These are phyloP conservation scores for Rhadinocentrus ornatus DNA, from an alignment of 2,797 vertebrate genomes.

Conservation along the genomic window DNA sequence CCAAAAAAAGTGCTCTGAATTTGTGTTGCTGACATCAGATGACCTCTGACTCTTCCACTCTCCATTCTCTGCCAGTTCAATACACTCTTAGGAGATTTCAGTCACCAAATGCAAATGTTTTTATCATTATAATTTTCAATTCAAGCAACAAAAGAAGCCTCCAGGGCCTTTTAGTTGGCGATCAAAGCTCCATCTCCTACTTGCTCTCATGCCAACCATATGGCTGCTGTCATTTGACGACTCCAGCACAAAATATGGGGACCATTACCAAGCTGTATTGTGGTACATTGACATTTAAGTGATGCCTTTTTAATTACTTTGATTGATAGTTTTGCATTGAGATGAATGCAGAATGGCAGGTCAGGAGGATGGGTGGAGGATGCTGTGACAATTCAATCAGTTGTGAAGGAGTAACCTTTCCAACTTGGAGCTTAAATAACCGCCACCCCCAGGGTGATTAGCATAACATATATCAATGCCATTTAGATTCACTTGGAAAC, in stretches of 20 bases:
- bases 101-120: conserved; percentile 3
- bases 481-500: conserved; percentile 52
- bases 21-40: conserved; percentile 6
- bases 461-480: conserved; percentile 49
- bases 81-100: background rate
- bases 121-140: conserved; percentile 22
- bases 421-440: conserved; percentile 59
- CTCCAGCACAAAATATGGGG: conserved; percentile 35
- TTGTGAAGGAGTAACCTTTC: conserved; percentile 69
- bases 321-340: conserved; percentile 70
- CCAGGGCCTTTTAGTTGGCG: conserved; percentile 49
- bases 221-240: conserved; percentile 49
- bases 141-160: conserved; percentile 30
- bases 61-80: background rate
- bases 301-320: conserved; percentile 78
- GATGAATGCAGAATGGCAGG: conserved; percentile 36
- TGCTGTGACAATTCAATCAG: conserved; percentile 30
- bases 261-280: conserved; percentile 67
- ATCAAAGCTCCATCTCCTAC: conserved; percentile 26
- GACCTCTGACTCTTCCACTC: background rate
- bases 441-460: conserved; percentile 41
- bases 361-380: conserved; percentile 9
- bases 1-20: conserved; percentile 23
- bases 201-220: conserved; percentile 45
- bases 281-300: conserved; percentile 73